Evolutionary conservation across 2,797 vertebrate genomes (phyloP).

Genomic region (Hoplostethus mediterraneus): DNA sequence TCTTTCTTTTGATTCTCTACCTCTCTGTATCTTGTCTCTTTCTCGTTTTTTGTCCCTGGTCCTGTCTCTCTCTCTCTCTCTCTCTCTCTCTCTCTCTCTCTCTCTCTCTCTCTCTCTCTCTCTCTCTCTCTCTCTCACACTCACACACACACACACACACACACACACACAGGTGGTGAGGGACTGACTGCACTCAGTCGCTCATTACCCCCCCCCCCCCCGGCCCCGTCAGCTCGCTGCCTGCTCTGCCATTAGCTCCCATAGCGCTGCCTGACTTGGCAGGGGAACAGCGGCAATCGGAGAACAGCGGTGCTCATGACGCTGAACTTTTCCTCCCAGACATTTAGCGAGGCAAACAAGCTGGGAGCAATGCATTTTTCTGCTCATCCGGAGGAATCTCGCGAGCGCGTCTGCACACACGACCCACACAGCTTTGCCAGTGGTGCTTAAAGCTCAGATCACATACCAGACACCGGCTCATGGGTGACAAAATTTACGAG

Average conservation of each 20-base stretch:
- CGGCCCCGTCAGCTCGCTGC: constrained; percentile 32
- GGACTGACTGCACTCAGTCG: constrained; percentile 33
- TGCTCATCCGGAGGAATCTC: constrained; percentile 30
- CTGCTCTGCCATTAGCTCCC: constrained; percentile 26
- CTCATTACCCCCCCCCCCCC: constrained; percentile 44
- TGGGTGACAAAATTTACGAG: constrained; percentile 43
- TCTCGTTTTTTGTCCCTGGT: constrained; percentile 25
- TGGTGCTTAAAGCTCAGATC: constrained; percentile 31
- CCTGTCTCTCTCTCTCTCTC: background rate
- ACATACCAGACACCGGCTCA: constrained; percentile 53
- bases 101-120: constrained; percentile 11
- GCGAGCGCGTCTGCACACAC: constrained; percentile 7
- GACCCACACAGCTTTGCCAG: constrained; percentile 38
- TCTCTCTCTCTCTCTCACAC: constrained; percentile 13
- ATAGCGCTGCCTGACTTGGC: constrained; percentile 19
- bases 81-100: constrained; percentile 10
- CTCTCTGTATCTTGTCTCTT: constrained; percentile 19
- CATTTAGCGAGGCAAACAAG: constrained; percentile 42
- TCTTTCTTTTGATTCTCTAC: no score
- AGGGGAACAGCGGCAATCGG: constrained; percentile 25
- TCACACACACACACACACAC: background rate
- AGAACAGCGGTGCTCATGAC: constrained; percentile 35
- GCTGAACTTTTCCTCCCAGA: constrained; percentile 43
- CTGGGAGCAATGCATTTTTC: constrained; percentile 10
- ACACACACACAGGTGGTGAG: constrained; percentile 30